A percentile compares a stretch with the other conserved stretches of the same genome.
Conservation (phyloP, 1,140 invertebrate genomes). For the Pogonognathellus flavescens region DNA sequence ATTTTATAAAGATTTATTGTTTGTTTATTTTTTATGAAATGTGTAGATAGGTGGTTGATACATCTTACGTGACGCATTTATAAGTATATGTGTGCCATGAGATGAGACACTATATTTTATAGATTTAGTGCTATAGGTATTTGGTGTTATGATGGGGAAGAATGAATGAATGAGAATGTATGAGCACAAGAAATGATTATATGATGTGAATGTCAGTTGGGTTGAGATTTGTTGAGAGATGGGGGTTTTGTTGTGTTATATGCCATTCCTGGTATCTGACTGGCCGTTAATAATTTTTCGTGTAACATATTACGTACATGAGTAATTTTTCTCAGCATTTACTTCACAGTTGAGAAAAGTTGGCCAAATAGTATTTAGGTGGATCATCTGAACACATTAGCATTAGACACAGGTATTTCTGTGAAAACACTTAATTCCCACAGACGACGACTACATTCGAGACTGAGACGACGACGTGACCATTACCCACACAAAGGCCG, state of each 20-base stretch:
- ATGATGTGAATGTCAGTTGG: not conserved
- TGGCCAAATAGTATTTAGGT: no score
- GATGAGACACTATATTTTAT: no score
- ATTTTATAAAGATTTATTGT: no score
- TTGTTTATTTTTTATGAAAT: no score
- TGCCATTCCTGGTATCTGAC: not conserved
- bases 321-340: slow-evolving; percentile 40
- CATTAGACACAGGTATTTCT: no score
- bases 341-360: not conserved
- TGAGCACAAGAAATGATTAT: not conserved
- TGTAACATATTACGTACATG: slow-evolving; percentile 16
- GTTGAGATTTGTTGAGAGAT: not conserved
- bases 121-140: no score
- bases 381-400: no score
- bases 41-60: no score
- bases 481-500: slow-evolving; percentile 1
- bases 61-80: no score
- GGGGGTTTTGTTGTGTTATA: not conserved
- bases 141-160: no score
- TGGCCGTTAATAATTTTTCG: not conserved
- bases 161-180: no score
- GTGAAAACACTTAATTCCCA: slow-evolving; percentile 1
- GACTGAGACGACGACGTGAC: not conserved
- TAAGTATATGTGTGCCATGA: no score
- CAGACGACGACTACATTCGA: not conserved